A percentile compares a stretch with the other conserved stretches of the same genome.
These are phyloP conservation scores for Amphilophus citrinellus DNA, from an alignment of 2,113 vertebrate species.

Conservation along the genomic window DNA sequence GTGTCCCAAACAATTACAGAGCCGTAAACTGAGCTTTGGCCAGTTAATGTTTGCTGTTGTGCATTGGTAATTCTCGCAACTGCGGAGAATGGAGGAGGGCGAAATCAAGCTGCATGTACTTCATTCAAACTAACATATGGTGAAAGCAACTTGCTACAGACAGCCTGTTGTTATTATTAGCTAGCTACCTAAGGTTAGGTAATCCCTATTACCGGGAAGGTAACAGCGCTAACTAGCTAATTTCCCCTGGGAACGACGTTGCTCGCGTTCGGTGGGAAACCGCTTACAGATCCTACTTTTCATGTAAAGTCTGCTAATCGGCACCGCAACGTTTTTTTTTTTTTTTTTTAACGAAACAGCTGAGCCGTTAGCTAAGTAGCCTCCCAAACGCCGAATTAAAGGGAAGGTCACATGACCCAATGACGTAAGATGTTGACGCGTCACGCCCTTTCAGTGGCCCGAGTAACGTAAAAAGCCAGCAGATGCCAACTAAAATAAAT, in stretches of 20 bases:
- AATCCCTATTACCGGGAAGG: conserved; percentile 11
- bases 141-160: not conserved
- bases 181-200: conserved; percentile 28
- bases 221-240: conserved; percentile 3
- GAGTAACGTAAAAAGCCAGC: too few relatives aligned
- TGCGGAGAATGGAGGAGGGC: not conserved
- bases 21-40: rapidly evolving
- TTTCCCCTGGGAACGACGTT: not conserved
- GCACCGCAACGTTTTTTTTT: not conserved
- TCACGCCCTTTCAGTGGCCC: too few relatives aligned
- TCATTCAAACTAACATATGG: not conserved
- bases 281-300: not conserved
- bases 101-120: not conserved
- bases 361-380: not conserved
- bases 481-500: too few relatives aligned
- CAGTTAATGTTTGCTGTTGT: not conserved
- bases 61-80: not conserved
- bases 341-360: not conserved
- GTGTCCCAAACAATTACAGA: not conserved
- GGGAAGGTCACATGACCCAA: conserved; percentile 37
- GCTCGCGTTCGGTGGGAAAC: not conserved
- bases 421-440: not conserved
- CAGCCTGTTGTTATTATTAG: conserved; percentile 39
- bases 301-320: not conserved
- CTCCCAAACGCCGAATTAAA: not conserved